Evolutionary conservation across 37 sponge, comb jelly and placozoan genomes (phyloP), one percentile per base, ranked within the genome.

Genomic region (Axinella damicornis): DNA sequence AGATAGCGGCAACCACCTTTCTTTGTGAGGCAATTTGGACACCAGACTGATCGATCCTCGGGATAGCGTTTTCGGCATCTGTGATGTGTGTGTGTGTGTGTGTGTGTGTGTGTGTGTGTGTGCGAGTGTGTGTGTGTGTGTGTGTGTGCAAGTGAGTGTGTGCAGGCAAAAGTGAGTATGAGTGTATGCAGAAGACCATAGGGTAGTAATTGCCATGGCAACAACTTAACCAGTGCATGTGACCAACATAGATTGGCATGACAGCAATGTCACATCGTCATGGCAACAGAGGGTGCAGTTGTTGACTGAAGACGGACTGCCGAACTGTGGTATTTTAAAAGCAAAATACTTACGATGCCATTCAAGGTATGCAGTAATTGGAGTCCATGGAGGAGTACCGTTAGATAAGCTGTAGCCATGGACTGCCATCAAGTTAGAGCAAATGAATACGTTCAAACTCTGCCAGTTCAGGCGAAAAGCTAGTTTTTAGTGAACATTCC

Each of bases 1-100:
- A 83, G 58, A n/a, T 62, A 71, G 21, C 62, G 57, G 73, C 83
- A 83, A 13, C 83, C 83, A 25, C 83, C 83, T 61, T 72, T 83
- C 58, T 73, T 83, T 63, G 74, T 62, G 27, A 41, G 65, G 34
- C 83, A 83, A 64, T 83, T 83, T n/a, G 32, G 52, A 37, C 83
- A 83, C 83, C 83, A 83, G 40, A 34, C 17, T 0, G 46, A 21
- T 19, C 46, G 37, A 21, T 28, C 59, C 18, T 58, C 53, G 2
- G 83, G 46, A 35, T 19, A 57, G 1, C 83, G 61, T 53, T 83
- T 83, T 11, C 83, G 73, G 53, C 83, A 83, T 37, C 83, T 83
- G 58, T 5, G 6, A 15, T 73, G 73, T 21, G 22, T 28, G 22
- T 18, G 54, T 4, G 73, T 46, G 20, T 2, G 53, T 40, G 73